Evolutionary conservation across 2,888 invertebrate species (phyloP).

Genomic region (Leptinotarsa haldemani): DNA sequence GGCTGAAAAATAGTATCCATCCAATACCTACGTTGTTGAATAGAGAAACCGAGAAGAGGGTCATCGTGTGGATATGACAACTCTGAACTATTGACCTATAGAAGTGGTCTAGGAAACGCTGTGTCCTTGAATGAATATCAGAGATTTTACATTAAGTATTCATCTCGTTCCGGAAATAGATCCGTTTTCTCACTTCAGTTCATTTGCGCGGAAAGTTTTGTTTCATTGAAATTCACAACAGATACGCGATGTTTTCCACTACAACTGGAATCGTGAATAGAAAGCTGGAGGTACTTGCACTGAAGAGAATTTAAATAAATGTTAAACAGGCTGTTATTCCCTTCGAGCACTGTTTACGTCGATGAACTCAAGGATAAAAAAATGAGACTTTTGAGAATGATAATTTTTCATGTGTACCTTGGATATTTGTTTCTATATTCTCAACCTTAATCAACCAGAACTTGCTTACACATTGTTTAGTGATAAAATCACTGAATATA

Average conservation of each 20-base stretch:
- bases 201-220: neutral
- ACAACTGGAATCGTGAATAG: neutral
- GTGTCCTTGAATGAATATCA: neutral
- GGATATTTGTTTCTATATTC: too few species aligned
- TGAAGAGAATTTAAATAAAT: neutral
- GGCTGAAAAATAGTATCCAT: too few species aligned
- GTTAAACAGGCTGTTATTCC: neutral
- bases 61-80: too few species aligned
- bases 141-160: neutral
- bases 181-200: neutral
- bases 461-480: too few species aligned
- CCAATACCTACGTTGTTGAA: too few species aligned
- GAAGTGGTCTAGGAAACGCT: neutral
- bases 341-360: neutral
- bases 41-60: too few species aligned
- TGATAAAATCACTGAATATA: too few species aligned
- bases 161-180: conserved; percentile 2
- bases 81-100: too few species aligned
- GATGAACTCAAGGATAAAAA: too few species aligned
- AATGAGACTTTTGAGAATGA: too few species aligned
- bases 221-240: neutral
- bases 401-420: too few species aligned
- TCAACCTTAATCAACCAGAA: too few species aligned
- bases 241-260: neutral
- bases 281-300: conserved; percentile 1